Evolutionary conservation across 2,113 vertebrate species (phyloP).

Genomic region (Percopsis transmontana): DNA sequence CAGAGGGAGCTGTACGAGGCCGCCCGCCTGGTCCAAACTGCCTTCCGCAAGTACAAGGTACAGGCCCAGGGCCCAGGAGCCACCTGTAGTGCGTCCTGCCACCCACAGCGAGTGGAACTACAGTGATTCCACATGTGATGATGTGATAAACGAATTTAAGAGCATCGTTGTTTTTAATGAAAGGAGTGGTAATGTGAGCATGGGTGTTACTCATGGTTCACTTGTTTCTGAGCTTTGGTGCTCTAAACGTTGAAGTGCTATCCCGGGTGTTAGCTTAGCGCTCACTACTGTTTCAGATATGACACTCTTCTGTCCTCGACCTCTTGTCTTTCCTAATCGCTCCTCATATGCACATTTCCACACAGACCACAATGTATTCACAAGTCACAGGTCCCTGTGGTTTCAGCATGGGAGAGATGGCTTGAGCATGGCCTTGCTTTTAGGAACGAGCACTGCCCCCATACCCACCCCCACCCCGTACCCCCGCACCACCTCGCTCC

Average conservation of each 20-base stretch:
- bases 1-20: slow-evolving; percentile 98
- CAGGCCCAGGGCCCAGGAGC: slow-evolving; percentile 56
- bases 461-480: slow-evolving; percentile 23
- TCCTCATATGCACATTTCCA: slow-evolving; percentile 44
- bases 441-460: slow-evolving; percentile 62
- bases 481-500: slow-evolving; percentile 37
- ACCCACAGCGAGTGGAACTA: slow-evolving; percentile 15
- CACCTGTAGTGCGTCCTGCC: slow-evolving; percentile 35
- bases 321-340: slow-evolving; percentile 42
- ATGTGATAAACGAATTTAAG: background rate
- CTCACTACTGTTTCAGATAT: slow-evolving; percentile 7
- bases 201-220: background rate
- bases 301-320: slow-evolving; percentile 25
- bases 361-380: slow-evolving; percentile 29
- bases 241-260: slow-evolving; percentile 22
- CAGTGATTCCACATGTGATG: slow-evolving; percentile 6
- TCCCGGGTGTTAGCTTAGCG: slow-evolving; percentile 17
- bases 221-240: slow-evolving; percentile 16
- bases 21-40: slow-evolving; percentile 95
- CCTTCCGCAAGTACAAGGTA: slow-evolving; percentile 99
- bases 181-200: slow-evolving; percentile 17
- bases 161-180: background rate
- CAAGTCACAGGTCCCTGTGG: slow-evolving; percentile 62
- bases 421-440: slow-evolving; percentile 79
- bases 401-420: slow-evolving; percentile 78